These are phyloP conservation scores for Alcedo atthis DNA, from an alignment of 2,797 vertebrate genomes.

Conservation along the genomic window DNA sequence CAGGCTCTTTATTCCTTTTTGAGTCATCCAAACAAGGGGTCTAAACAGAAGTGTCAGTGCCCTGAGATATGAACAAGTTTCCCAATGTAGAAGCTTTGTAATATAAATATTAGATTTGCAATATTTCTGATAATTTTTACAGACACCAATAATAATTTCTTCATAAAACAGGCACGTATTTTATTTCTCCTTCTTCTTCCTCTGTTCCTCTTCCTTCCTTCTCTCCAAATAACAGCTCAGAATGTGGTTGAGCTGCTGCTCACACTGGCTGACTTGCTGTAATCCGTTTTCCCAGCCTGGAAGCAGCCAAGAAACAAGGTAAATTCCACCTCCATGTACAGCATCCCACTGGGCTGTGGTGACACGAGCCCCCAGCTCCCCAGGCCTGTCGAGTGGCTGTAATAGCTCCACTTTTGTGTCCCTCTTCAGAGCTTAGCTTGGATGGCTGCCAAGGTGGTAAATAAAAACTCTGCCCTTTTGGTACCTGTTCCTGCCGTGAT, in stretches of 20 bases:
- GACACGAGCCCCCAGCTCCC: background rate
- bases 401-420: background rate
- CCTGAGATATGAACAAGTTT: background rate
- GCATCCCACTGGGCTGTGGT: background rate
- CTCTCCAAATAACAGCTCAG: slow-evolving; percentile 69
- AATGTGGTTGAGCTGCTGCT: slow-evolving; percentile 69
- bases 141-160: background rate
- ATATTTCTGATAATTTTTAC: background rate
- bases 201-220: slow-evolving; percentile 55
- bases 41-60: background rate
- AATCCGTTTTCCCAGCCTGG: slow-evolving; percentile 76
- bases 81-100: no score
- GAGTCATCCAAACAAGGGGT: background rate
- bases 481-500: background rate
- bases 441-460: background rate
- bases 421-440: background rate
- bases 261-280: slow-evolving; percentile 73
- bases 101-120: background rate
- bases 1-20: background rate
- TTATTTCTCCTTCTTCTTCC: slow-evolving; percentile 43
- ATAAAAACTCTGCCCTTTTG: background rate
- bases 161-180: background rate
- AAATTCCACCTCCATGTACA: background rate
- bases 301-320: slow-evolving; percentile 14
- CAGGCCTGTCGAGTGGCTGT: background rate